Percentiles rank a stretch among this genome's conserved stretches.
Evolutionary conservation across 2,797 vertebrate species (phyloP).

Genomic region (Mionectes olivaceus): DNA sequence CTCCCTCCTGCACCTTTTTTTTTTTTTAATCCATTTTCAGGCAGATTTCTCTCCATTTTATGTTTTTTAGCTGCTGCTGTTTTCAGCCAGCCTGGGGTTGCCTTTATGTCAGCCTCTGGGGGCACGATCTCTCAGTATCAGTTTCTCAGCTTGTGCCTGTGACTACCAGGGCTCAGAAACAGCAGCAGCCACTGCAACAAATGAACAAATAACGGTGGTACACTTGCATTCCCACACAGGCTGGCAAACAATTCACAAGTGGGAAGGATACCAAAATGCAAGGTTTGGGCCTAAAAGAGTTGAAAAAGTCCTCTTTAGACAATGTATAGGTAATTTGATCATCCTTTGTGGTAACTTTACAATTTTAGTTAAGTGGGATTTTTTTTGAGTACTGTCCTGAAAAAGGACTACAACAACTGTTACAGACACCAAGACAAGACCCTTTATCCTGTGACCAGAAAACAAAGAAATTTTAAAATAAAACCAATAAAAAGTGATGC

Average conservation of each 20-base stretch:
- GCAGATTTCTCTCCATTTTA: neutral
- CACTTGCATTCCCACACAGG: neutral
- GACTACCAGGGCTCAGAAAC: neutral
- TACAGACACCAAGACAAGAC: neutral
- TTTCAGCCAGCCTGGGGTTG: neutral
- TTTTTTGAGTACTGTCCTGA: neutral
- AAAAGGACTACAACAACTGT: neutral
- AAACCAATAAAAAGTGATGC: rapidly evolving
- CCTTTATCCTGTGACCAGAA: neutral
- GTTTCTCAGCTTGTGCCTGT: neutral
- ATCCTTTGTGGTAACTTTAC: neutral
- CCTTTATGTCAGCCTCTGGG: neutral
- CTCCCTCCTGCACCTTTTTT: neutral
- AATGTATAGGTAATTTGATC: neutral
- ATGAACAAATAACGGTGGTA: neutral
- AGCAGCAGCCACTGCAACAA: neutral
- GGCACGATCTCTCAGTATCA: neutral
- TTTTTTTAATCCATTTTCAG: neutral
- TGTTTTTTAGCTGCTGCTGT: neutral
- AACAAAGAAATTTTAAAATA: neutral
- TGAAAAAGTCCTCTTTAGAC: neutral
- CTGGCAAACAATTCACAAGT: neutral
- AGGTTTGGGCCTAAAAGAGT: neutral
- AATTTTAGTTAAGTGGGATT: neutral
- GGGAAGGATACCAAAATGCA: neutral